A percentile compares a stretch with the other conserved stretches of the same genome.
These are phyloP conservation scores for Cheilosia vulpina DNA, from an alignment of 2,888 invertebrate genomes.

Conservation along the genomic window DNA sequence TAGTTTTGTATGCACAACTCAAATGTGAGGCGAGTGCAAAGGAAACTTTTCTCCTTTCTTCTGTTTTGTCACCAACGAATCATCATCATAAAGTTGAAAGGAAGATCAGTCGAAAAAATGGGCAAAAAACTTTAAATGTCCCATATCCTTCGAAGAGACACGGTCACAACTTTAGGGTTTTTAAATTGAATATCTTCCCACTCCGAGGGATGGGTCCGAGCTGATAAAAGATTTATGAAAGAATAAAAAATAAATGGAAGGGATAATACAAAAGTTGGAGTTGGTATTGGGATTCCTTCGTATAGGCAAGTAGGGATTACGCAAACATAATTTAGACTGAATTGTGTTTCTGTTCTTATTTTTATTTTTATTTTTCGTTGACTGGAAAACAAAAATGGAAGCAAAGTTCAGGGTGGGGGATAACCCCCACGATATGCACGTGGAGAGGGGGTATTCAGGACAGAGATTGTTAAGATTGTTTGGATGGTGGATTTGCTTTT, in stretches of 20 bases:
- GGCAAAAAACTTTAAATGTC: constrained; percentile 52
- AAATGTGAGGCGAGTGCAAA: not conserved
- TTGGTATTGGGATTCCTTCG: constrained; percentile 48
- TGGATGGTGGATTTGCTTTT: constrained; percentile 54
- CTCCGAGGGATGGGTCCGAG: constrained; percentile 54
- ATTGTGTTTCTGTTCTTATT: constrained; percentile 67
- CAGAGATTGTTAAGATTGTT: constrained; percentile 42
- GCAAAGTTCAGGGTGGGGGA: constrained; percentile 56
- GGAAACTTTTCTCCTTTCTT: constrained; percentile 4
- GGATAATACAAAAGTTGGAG: constrained; percentile 70
- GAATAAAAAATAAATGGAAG: constrained; percentile 72
- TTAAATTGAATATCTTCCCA: constrained; percentile 68
- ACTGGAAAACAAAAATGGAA: constrained; percentile 1
- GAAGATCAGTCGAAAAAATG: not conserved
- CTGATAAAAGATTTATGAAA: constrained; percentile 75
- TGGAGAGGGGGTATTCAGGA: not conserved
- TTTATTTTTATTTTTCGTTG: constrained; percentile 31
- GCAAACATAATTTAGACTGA: constrained; percentile 72
- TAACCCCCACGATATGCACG: constrained; percentile 59
- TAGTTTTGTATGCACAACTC: constrained; percentile 69
- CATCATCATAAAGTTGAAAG: constrained; percentile 45
- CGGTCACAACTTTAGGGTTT: constrained; percentile 68
- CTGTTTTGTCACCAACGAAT: constrained; percentile 12
- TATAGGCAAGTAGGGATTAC: constrained; percentile 49
- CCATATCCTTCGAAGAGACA: constrained; percentile 59